These are phyloP conservation scores for Penaeus vannamei DNA, from an alignment of 1,140 invertebrate species.

Conservation along the genomic window DNA sequence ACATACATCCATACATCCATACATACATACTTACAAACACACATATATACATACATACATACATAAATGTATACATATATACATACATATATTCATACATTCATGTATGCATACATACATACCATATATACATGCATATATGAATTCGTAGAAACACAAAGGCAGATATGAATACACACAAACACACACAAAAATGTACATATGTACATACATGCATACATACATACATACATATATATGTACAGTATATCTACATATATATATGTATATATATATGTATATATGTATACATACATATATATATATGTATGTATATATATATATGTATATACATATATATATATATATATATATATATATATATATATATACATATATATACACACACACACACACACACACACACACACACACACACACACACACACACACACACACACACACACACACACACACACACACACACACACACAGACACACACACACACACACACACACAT, in stretches of 20 bases:
- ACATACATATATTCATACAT: no score
- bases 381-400: conserved; percentile 1
- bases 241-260: no score
- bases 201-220: conserved; percentile 5
- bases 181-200: neutral
- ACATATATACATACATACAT: neutral
- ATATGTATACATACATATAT: no score
- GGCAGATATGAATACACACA: neutral
- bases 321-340: conserved; percentile 8
- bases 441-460: neutral
- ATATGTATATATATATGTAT: no score
- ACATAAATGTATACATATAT: no score
- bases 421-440: neutral
- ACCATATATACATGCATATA: no score
- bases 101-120: no score
- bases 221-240: neutral
- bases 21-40: conserved; percentile 6
- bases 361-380: no score
- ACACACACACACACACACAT: conserved; percentile 5
- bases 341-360: conserved; percentile 7
- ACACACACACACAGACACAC: neutral
- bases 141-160: no score
- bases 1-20: conserved; percentile 26
- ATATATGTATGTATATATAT: conserved; percentile 7
- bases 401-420: neutral